Evolutionary conservation across 2,797 vertebrate species (phyloP), one percentile per base, ranked within the genome.

Genomic region (Notolabrus celidotus): DNA sequence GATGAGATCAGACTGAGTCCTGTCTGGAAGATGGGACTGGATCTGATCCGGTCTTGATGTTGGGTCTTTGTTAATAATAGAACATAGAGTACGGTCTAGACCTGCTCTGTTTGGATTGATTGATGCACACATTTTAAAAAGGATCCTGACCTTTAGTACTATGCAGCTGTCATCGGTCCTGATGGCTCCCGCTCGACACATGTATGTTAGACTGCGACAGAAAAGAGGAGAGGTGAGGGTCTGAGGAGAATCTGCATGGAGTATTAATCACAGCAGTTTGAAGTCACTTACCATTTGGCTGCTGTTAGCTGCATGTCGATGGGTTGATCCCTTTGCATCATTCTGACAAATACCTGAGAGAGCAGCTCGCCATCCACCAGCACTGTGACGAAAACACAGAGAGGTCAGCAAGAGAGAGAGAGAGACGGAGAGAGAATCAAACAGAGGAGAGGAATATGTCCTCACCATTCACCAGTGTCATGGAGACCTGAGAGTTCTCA

Each of bases 251-350:
- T 5, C 1, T 1, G 16, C 2, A 47, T 1, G 14, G 1, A 2
- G 31, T 54, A 4, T 4, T 1, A 8, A 10, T 5, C 0, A n/a
- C n/a, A 2, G 5, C 4, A 0, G 4, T 2, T 49, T 29, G 2
- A 7, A 1, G 1, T 27, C 4, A 50, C 92, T 96, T 92, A 99
- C 98, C 98, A 99, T 97, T 99, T 99, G 91, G 97, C 97, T 80
- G 98, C 96, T 0, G 98, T 99, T 82, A 99, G 95, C 87, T 99
- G 98, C 97, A 99, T 99, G 93, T 99, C 98, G 82, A 99, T 96
- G 54, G 97, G 97, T 82, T 97, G 97, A 93, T 99, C 97, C 89
- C 98, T 95, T 92, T 99, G 97, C 93, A 99, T 95, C 98, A 99
- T 99, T 96, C 95, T 95, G 90, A 97, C 97, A 93, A 99, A 98